These are phyloP conservation scores for Semicossyphus pulcher DNA, from an alignment of 2,113 vertebrate genomes.

Conservation along the genomic window DNA sequence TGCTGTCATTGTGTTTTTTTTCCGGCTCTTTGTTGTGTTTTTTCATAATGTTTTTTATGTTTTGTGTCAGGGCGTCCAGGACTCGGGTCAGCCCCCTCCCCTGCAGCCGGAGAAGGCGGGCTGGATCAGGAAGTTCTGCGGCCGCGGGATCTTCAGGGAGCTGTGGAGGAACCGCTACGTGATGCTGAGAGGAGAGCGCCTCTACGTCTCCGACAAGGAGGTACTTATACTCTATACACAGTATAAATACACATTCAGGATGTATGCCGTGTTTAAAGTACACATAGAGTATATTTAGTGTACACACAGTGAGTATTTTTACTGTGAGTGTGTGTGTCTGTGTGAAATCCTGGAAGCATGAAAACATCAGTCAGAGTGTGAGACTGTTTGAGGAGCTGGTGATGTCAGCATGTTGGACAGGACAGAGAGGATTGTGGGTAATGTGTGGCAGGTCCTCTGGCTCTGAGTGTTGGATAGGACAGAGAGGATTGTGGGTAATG, in stretches of 20 bases:
- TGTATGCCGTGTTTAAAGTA: no score
- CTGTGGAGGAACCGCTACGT: conserved; percentile 95
- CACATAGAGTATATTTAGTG: no score
- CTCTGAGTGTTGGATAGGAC: background rate
- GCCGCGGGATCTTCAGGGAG: conserved; percentile 96
- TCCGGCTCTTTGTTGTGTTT: no score
- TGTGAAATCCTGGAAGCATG: no score
- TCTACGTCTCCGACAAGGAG: conserved; percentile 94
- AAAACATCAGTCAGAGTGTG: no score
- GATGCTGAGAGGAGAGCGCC: conserved; percentile 91
- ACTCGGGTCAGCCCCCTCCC: conserved; percentile 76
- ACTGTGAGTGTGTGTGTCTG: no score
- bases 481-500: background rate
- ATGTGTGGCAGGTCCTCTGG: background rate
- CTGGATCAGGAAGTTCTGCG: conserved; percentile 97
- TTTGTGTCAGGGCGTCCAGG: conserved; percentile 85
- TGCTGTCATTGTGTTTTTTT: no score
- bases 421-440: conserved; percentile 1
- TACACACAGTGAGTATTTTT: no score
- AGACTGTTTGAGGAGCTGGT: background rate
- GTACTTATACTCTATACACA: no score
- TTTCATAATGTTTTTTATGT: background rate
- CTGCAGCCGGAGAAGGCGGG: conserved; percentile 91
- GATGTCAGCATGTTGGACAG: background rate
- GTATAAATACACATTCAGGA: no score